phyloP scores from a whole-genome alignment of 1,140 invertebrate species.

The Lepidostoma basale region DNA sequence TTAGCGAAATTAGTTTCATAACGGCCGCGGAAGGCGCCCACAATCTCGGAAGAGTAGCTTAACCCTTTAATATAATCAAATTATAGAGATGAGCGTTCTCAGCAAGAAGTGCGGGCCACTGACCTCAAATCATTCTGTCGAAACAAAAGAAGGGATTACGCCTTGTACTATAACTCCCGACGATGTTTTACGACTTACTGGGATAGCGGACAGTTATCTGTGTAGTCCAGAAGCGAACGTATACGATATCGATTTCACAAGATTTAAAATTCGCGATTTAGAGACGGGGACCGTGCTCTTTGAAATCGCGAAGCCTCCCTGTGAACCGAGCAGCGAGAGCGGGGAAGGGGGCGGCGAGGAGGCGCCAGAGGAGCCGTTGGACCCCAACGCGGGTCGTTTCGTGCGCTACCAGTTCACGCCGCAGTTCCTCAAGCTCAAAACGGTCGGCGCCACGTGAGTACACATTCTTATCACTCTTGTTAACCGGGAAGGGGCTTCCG shows the following conservation, averaged over 20 bases:
- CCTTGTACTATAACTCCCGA: slow-evolving; percentile 63
- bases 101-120: slow-evolving; percentile 39
- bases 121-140: slow-evolving; percentile 32
- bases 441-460: slow-evolving; percentile 88
- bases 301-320: slow-evolving; percentile 89
- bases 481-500: too few relatives aligned
- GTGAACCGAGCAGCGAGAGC: slow-evolving; percentile 63
- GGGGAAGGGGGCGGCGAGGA: slow-evolving; percentile 67
- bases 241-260: slow-evolving; percentile 97
- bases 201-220: slow-evolving; percentile 78
- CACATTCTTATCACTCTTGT: background rate
- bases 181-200: slow-evolving; percentile 66
- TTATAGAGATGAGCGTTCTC: slow-evolving; percentile 35
- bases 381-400: slow-evolving; percentile 92
- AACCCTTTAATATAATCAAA: slow-evolving; percentile 3
- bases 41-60: background rate
- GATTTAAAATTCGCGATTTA: slow-evolving; percentile 96
- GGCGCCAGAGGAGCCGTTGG: slow-evolving; percentile 70
- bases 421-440: slow-evolving; percentile 93
- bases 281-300: slow-evolving; percentile 92
- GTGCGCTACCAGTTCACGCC: slow-evolving; percentile 97
- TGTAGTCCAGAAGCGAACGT: slow-evolving; percentile 94
- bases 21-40: background rate
- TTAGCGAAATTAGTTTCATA: slow-evolving; percentile 23
- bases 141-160: slow-evolving; percentile 18